phyloP scores from a whole-genome alignment of 2,888 invertebrate species.

The Eilema caniola region DNA sequence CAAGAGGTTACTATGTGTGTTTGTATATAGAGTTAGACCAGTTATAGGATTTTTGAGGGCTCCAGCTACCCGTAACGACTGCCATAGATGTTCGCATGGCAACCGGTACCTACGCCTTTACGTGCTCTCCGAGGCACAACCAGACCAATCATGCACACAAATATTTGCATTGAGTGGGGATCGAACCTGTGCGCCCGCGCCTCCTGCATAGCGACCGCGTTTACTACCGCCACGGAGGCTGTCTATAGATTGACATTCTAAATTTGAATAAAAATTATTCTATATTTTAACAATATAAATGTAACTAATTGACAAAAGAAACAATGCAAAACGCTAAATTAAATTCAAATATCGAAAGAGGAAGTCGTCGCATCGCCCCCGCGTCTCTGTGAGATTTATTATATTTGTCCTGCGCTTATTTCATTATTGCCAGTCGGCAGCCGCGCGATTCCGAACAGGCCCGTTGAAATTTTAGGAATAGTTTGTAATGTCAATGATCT shows the following conservation, averaged over 20 bases:
- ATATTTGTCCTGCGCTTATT: conserved; percentile 86
- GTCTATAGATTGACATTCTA: not conserved
- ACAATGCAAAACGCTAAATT: conserved; percentile 82
- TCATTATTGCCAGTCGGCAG: conserved; percentile 83
- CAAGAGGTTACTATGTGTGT: no score
- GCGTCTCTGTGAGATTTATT: conserved; percentile 85
- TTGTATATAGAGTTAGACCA: no score
- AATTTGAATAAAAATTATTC: conserved; percentile 2
- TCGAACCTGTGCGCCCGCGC: no score
- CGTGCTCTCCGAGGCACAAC: no score
- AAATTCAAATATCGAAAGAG: conserved; percentile 87
- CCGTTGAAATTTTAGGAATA: conserved; percentile 68
- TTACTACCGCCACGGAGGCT: no score
- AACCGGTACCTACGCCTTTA: no score
- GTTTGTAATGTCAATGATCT: conserved; percentile 57
- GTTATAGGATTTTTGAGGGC: no score
- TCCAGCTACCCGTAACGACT: no score
- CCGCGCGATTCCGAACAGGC: conserved; percentile 70
- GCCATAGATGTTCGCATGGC: no score
- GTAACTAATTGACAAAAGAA: conserved; percentile 71
- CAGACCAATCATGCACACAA: no score
- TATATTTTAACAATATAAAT: conserved; percentile 52
- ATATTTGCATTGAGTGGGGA: no score
- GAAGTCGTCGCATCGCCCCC: conserved; percentile 82
- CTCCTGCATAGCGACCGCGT: no score